These are phyloP conservation scores for Gallinago undulata DNA, from an alignment of 2,113 vertebrate species.

Conservation along the genomic window DNA sequence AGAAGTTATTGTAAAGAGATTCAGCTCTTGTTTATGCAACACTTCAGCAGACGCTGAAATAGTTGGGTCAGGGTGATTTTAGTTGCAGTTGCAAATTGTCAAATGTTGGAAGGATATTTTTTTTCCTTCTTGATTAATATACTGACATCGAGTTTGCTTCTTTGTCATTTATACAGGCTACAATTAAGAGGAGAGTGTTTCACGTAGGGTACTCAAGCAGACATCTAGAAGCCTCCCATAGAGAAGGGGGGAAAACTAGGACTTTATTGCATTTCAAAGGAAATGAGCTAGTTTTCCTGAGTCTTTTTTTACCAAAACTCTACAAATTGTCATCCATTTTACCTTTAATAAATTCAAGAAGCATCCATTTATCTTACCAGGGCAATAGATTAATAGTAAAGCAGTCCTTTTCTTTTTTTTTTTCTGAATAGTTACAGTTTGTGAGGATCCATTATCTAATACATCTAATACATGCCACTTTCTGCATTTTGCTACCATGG, in stretches of 20 bases:
- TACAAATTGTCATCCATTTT: neutral
- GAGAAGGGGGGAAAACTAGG: neutral
- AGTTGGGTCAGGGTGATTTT: neutral
- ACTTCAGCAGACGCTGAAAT: neutral
- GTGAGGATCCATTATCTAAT: neutral
- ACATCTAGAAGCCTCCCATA: neutral
- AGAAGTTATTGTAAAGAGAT: neutral
- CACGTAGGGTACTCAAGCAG: neutral
- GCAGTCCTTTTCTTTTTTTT: neutral
- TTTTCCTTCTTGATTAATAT: neutral
- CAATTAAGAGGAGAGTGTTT: neutral
- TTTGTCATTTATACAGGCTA: neutral
- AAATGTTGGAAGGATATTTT: neutral
- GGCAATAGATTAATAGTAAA: neutral
- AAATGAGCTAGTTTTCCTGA: neutral
- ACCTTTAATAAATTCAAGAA: neutral
- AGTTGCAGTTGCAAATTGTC: neutral
- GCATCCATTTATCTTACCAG: neutral
- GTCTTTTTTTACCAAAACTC: neutral
- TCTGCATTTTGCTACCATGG: conserved; percentile 7
- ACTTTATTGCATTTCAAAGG: neutral
- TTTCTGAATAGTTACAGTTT: neutral
- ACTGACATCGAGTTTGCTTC: neutral
- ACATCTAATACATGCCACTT: neutral
- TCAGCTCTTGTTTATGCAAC: neutral